Evolutionary conservation across 2,113 vertebrate species (phyloP), one percentile per base, ranked within the genome.

Genomic region (Speoplatyrhinus poulsoni): DNA sequence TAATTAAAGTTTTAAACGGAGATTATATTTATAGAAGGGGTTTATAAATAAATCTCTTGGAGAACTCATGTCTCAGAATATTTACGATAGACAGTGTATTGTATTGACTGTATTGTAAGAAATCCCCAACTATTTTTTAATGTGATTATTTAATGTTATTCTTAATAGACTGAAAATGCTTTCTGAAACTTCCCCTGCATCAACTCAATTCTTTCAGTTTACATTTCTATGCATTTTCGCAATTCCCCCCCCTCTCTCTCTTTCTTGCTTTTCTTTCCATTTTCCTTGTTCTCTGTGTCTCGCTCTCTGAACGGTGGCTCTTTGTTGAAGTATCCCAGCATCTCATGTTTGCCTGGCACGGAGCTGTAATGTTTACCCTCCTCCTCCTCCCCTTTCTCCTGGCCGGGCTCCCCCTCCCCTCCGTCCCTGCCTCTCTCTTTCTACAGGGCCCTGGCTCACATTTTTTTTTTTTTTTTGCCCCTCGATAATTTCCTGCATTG

Each of bases 241-340:
- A 49, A 32, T 36, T 17, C 16, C 32, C 41, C 5, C 50, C 55
- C 36, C 66, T 9, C 26, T 50, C 32, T 5, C 17, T 15, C 66
- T 16, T 47, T 9, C 36, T 53, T 33, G 11, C 36, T 53, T 46
- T 32, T 53, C 70, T 54, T 63, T 15, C 48, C n/a, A 10, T 56
- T 60, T 55, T 33, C 53, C 60, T 19, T 57, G 49, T 57, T 62
- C 54, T 47, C 57, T 66, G 62, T 61, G 56, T 48, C 7, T 64
- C 54, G 60, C 80, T 60, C 55, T 70, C 73, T 72, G 78, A 82
- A 80, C 59, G 58, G 3, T 49, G 56, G 72, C 65, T 73, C 82
- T 82, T 87, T 90, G 86, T 89, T 90, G 86, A 87, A 88, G 86
- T 85, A 87, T 91, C 88, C 88, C 88, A 89, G 88, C 86, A 82